Percentiles rank a stretch among this genome's conserved stretches.
These are phyloP conservation scores for Acrocephalus arundinaceus DNA, from an alignment of 2,113 vertebrate species.

Conservation along the genomic window DNA sequence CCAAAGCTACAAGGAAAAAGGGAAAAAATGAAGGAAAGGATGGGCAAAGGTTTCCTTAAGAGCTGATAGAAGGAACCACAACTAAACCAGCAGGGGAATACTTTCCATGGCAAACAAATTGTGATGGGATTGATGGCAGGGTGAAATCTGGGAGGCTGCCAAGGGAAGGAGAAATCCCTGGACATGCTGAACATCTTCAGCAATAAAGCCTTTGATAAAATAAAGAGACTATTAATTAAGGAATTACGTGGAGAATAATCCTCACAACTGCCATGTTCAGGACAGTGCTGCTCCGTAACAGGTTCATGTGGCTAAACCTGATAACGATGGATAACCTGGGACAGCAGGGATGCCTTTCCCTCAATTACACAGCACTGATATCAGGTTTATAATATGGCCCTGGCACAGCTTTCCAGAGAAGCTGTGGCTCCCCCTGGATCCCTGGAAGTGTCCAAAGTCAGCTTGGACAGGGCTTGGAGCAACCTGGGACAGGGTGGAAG, in stretches of 20 bases:
- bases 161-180: neutral
- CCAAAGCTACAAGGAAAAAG: neutral
- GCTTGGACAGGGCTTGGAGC: accelerated
- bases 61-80: neutral
- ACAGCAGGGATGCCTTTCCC: neutral
- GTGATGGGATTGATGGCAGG: neutral
- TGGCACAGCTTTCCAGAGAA: neutral
- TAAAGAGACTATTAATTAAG: neutral
- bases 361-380: neutral
- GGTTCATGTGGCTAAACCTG: neutral
- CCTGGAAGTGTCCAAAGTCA: neutral
- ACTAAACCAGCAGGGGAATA: neutral
- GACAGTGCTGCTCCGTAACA: neutral
- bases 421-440: neutral
- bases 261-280: neutral
- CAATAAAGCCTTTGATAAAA: neutral
- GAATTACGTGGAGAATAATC: neutral
- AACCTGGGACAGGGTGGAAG: accelerated
- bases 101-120: neutral
- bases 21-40: neutral
- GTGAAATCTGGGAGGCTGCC: neutral
- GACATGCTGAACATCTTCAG: neutral
- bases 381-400: neutral
- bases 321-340: neutral
- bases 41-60: neutral